Evolutionary conservation across 2,113 vertebrate genomes (phyloP).

Genomic region (Thunnus maccoyii): DNA sequence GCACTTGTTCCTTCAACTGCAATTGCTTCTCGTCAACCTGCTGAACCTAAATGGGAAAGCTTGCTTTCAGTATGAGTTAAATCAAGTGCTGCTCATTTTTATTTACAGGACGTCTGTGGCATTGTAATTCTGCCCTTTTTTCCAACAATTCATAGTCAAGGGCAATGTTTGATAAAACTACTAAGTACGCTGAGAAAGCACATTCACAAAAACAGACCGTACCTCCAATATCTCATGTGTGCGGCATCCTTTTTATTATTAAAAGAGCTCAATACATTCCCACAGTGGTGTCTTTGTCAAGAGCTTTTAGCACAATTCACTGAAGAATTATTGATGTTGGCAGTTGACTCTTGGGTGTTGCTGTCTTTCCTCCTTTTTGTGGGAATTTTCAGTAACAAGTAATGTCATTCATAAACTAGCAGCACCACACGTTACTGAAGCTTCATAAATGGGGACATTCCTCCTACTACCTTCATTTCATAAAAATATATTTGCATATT

Average conservation of each 20-base stretch:
- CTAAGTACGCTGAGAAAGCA: slow-evolving; percentile 5
- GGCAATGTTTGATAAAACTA: slow-evolving; percentile 16
- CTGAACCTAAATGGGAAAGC: slow-evolving; percentile 28
- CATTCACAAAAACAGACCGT: slow-evolving; percentile 3
- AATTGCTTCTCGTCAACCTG: slow-evolving; percentile 9
- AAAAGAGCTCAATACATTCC: slow-evolving; percentile 31
- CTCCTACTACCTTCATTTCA: background rate
- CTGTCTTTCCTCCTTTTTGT: slow-evolving; percentile 7
- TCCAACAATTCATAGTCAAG: slow-evolving; percentile 17
- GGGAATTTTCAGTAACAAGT: slow-evolving; percentile 7
- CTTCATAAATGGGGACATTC: slow-evolving; percentile 1
- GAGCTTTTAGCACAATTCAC: slow-evolving; percentile 48
- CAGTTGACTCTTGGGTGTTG: slow-evolving; percentile 42
- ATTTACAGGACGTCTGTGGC: slow-evolving; percentile 7
- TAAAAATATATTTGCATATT: background rate
- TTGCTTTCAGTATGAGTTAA: slow-evolving; percentile 21
- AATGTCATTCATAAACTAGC: slow-evolving; percentile 29
- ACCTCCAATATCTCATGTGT: background rate
- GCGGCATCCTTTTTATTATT: slow-evolving; percentile 37
- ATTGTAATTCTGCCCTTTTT: background rate
- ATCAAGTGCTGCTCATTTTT: slow-evolving; percentile 33
- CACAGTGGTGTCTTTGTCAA: slow-evolving; percentile 28
- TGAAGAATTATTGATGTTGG: slow-evolving; percentile 50
- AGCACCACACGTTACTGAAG: background rate
- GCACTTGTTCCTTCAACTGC: slow-evolving; percentile 41